phyloP scores from a whole-genome alignment of 2,113 vertebrate species.

The Eulemur rufifrons region DNA sequence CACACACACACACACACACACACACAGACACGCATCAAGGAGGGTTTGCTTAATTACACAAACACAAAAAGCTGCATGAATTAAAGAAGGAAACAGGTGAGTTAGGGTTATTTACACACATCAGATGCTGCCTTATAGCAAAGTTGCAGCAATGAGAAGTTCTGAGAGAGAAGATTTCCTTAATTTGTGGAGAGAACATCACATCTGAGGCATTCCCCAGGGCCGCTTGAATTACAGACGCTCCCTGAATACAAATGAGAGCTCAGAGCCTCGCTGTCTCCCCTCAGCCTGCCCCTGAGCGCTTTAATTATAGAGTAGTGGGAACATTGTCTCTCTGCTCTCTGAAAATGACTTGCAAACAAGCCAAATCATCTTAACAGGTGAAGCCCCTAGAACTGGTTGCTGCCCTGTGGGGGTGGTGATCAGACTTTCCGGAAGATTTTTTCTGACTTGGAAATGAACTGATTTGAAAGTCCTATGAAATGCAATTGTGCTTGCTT shows the following conservation, averaged over 20 bases:
- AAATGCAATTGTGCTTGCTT: background rate
- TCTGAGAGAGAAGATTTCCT: conserved; percentile 61
- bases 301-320: conserved; percentile 34
- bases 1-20: conserved; percentile 46
- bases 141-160: conserved; percentile 60
- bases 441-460: conserved; percentile 27
- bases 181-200: conserved; percentile 67
- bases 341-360: background rate
- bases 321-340: background rate
- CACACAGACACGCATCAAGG: background rate
- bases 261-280: conserved; percentile 16
- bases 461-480: conserved; percentile 40
- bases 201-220: conserved; percentile 57
- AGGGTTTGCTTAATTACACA: conserved; percentile 54
- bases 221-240: conserved; percentile 66
- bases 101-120: conserved; percentile 55
- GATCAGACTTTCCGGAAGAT: background rate
- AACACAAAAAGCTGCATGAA: background rate
- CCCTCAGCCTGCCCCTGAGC: background rate
- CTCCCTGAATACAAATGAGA: conserved; percentile 45
- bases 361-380: background rate
- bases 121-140: conserved; percentile 68
- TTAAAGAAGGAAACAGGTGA: conserved; percentile 55
- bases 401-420: background rate
- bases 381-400: background rate